These are phyloP conservation scores for Stenodema calcarata DNA, from an alignment of 2,888 invertebrate genomes.

Conservation along the genomic window DNA sequence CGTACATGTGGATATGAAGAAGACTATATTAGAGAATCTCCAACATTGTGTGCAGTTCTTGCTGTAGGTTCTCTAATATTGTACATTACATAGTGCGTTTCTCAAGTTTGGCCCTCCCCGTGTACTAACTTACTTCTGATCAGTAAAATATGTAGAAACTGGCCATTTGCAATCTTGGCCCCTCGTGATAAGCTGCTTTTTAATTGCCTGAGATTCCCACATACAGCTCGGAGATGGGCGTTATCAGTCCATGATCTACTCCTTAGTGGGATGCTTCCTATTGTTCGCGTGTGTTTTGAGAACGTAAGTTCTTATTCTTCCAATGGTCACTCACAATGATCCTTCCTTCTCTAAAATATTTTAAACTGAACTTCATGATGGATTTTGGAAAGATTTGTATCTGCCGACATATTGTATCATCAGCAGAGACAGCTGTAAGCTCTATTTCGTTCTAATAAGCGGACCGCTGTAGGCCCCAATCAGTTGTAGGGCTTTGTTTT, in stretches of 20 bases:
- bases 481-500: no score
- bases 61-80: no score
- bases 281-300: neutral
- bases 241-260: neutral
- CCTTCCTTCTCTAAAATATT: neutral
- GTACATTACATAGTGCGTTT: no score
- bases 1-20: no score
- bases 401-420: no score
- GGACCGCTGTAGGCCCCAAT: no score
- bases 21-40: no score
- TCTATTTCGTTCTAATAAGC: no score
- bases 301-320: neutral
- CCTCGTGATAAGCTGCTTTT: neutral
- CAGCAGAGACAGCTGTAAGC: no score
- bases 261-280: neutral
- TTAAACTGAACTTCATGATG: neutral
- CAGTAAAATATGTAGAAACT: neutral
- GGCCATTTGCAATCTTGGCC: neutral
- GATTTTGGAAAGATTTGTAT: neutral
- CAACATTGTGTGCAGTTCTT: no score
- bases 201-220: slow-evolving; percentile 4
- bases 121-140: no score
- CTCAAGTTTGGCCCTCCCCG: no score
- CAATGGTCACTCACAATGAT: neutral
- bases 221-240: neutral